phyloP scores from a whole-genome alignment of 2,888 invertebrate genomes.

The Sinhomidia bicolor region DNA sequence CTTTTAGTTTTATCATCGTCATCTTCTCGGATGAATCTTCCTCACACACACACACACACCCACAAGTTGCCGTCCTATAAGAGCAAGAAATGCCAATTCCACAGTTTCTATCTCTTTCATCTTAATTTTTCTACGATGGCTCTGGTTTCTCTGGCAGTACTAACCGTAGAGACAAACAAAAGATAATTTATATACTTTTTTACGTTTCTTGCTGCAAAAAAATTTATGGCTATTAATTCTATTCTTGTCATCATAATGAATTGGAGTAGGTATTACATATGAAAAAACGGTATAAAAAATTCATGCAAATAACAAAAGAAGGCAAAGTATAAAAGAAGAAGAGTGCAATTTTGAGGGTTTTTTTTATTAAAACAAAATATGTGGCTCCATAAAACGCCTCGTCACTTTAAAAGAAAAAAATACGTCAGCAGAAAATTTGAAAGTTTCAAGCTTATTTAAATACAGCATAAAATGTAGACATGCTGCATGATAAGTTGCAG shows the following conservation, averaged over 20 bases:
- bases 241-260: constrained; percentile 11
- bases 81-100: background rate
- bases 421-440: no score
- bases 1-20: no score
- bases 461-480: no score
- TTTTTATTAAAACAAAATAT: no score
- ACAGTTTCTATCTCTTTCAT: background rate
- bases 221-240: constrained; percentile 23
- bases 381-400: no score
- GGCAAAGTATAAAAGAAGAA: background rate
- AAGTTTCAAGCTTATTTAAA: no score
- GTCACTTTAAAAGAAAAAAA: no score
- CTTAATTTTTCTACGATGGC: background rate
- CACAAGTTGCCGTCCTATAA: no score
- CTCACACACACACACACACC: background rate
- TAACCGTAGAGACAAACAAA: background rate
- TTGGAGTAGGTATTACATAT: no score
- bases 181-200: constrained; percentile 31
- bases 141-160: background rate
- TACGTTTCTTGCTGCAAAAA: background rate
- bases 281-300: constrained; percentile 5
- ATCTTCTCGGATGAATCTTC: no score
- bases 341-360: background rate
- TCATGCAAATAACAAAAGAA: background rate
- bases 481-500: no score